Percentiles rank a stretch among this genome's conserved stretches.
phyloP scores from a whole-genome alignment of 2,888 invertebrate genomes.

The Clunio marinus region DNA sequence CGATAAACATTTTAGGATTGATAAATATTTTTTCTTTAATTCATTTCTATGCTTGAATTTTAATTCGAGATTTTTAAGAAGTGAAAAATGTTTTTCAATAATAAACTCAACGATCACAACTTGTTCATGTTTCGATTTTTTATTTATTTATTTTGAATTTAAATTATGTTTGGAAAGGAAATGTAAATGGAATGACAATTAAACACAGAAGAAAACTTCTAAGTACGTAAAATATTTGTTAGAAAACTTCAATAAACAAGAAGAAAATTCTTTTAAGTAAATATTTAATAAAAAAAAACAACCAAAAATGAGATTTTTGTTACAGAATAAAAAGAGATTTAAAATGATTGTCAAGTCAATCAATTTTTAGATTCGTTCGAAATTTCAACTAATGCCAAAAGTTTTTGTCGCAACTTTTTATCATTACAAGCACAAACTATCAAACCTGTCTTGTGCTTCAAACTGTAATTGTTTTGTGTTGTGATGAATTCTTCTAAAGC shows the following conservation, averaged over 20 bases:
- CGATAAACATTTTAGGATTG: not conserved
- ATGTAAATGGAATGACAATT: no score
- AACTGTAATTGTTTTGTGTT: slow-evolving; percentile 81
- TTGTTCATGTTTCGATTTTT: slow-evolving; percentile 3
- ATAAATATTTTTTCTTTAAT: slow-evolving; percentile 8
- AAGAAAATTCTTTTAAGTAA: not conserved
- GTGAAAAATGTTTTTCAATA: no score
- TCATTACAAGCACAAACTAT: slow-evolving; percentile 82
- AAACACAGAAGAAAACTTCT: not conserved
- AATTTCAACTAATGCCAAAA: slow-evolving; percentile 68
- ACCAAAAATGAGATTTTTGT: not conserved
- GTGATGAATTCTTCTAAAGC: slow-evolving; percentile 85
- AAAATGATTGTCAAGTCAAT: not conserved
- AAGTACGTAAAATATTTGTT: slow-evolving; percentile 10
- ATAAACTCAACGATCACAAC: not conserved
- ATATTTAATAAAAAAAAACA: no score
- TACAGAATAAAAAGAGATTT: not conserved
- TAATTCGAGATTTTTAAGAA: no score
- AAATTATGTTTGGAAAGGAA: no score
- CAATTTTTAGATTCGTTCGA: slow-evolving; percentile 45
- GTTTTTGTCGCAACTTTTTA: slow-evolving; percentile 77
- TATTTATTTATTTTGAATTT: no score
- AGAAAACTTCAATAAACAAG: not conserved
- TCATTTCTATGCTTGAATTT: no score
- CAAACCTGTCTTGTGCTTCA: slow-evolving; percentile 78